Base-by-base conservation (phyloP, 1,140 invertebrate genomes). In the Lepidurus couesii region DNA sequence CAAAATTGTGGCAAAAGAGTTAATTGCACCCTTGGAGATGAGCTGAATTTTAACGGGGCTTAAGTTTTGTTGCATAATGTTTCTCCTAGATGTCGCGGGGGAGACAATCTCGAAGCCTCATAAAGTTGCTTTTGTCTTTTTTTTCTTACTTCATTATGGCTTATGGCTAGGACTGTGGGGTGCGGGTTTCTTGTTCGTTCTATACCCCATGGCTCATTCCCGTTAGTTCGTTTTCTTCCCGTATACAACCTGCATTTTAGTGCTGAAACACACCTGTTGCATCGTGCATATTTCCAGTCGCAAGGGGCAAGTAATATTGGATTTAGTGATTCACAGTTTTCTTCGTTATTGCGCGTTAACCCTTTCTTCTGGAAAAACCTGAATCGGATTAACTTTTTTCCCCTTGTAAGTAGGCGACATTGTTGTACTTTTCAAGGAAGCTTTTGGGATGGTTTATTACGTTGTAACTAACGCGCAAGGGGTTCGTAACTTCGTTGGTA, bases 121-220 rank as follows among this genome's bases (percentile, higher is more conserved):
- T 65, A 65, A 65, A 65, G 21, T 65, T 65, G 4, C 21, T 65
- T 65, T 65, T 21, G 0, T 47, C 16, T 47, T 47, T 47, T 65
- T 65, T 65, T 65, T 65, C 21, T 65, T 65, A 65, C 53, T n/a
- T 65, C 53, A 65, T 65, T 65, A 65, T 65, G 53, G 53, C 16
- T 21, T n/a, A 21, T 34, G 34, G 34, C 34, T 34, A 65, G 21
- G 21, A 13, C 53, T 65, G 53, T 65, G 53, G 53, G 53, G 53
- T 65, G 53, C 53, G 53, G 53, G 53, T 65, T 21, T 65, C 53
- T 65, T 13, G 53, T 65, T 65, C 53, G 53, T 65, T 65, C 53
- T 16, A 16, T 65, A 65, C 53, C 53, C 53, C 53, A 21, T 65
- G 8, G 53, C 53, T 21, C 53, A 16, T 65, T 65, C 53, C 53